Evolutionary conservation across 2,888 invertebrate genomes (phyloP).

Genomic region (Drosophila histrio): DNA sequence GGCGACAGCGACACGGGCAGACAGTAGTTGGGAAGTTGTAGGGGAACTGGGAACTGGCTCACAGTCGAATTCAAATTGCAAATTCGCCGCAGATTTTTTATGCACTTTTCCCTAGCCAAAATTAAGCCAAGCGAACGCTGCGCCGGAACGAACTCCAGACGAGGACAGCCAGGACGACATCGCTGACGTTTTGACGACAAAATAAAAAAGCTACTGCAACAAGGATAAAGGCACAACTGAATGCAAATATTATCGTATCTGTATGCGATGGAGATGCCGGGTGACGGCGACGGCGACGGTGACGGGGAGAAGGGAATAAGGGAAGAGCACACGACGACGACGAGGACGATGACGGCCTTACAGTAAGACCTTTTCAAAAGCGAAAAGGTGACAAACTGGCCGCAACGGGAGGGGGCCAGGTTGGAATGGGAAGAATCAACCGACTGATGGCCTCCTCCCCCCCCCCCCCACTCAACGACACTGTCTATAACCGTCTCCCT

Average conservation of each 20-base stretch:
- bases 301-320: background rate
- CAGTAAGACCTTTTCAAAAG: conserved; percentile 56
- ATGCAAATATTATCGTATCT: conserved; percentile 79
- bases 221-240: conserved; percentile 62
- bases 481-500: background rate
- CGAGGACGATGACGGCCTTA: conserved; percentile 18
- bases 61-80: conserved; percentile 75
- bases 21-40: background rate
- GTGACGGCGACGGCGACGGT: conserved; percentile 1
- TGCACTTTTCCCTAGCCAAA: conserved; percentile 76
- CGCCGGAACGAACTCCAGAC: conserved; percentile 68
- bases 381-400: conserved; percentile 76
- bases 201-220: conserved; percentile 68
- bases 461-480: background rate
- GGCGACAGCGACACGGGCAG: conserved; percentile 47
- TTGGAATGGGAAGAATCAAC: background rate
- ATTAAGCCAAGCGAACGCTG: conserved; percentile 74
- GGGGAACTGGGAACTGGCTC: conserved; percentile 2
- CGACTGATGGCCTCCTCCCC: conserved; percentile 13
- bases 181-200: conserved; percentile 75
- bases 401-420: conserved; percentile 12
- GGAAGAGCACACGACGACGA: conserved; percentile 2
- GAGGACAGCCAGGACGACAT: conserved; percentile 32
- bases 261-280: conserved; percentile 32
- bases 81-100: conserved; percentile 79